Evolutionary conservation across 2,888 invertebrate species (phyloP).

Genomic region (Sarcophaga rosellei): DNA sequence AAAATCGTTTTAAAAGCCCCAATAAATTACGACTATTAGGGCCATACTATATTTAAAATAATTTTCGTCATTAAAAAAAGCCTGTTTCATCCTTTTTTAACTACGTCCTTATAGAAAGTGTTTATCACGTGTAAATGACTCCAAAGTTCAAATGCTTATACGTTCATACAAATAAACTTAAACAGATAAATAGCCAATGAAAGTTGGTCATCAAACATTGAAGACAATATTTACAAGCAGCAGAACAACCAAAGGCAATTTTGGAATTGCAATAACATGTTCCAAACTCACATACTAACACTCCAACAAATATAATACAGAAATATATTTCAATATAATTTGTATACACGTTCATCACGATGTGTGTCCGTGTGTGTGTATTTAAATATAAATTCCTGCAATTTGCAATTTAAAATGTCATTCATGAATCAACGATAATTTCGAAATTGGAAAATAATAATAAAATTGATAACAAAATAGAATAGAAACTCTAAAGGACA

Average conservation of each 20-base stretch:
- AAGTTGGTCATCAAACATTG: slow-evolving; percentile 28
- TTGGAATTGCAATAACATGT: no score
- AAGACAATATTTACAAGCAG: neutral
- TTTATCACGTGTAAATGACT: no score
- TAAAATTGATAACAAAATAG: slow-evolving; percentile 18
- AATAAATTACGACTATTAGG: slow-evolving; percentile 5
- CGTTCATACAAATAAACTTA: neutral
- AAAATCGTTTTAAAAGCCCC: neutral
- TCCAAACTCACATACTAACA: no score
- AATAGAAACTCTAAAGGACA: neutral
- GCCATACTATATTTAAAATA: no score
- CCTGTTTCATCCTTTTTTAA: no score
- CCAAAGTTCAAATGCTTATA: neutral
- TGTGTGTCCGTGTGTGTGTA: neutral
- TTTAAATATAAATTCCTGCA: slow-evolving; percentile 39
- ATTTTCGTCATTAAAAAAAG: no score
- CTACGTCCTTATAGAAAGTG: no score
- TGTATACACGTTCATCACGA: neutral
- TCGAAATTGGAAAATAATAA: slow-evolving; percentile 58
- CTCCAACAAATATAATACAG: no score
- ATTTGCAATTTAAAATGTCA: slow-evolving; percentile 63
- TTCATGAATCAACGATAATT: slow-evolving; percentile 60
- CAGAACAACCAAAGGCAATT: neutral
- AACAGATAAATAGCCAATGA: slow-evolving; percentile 17
- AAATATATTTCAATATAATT: no score